Evolutionary conservation across 2,888 invertebrate genomes (phyloP).

Genomic region (Acrobasis repandana): DNA sequence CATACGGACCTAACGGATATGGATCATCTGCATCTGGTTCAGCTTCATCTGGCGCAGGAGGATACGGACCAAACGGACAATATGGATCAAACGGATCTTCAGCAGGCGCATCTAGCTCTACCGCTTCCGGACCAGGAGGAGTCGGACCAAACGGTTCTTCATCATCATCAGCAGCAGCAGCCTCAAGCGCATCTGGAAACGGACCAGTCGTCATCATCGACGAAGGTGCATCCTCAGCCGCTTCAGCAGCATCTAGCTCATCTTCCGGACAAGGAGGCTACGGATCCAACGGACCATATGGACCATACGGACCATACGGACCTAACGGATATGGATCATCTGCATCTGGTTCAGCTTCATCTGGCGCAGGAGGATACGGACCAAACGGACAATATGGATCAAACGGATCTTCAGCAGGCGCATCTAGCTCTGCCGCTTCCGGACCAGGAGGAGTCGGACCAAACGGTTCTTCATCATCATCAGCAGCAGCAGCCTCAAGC

Average conservation of each 20-base stretch:
- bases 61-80: constrained; percentile 8
- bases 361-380: not conserved
- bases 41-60: not conserved
- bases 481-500: constrained; percentile 15
- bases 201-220: constrained; percentile 9
- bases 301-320: not conserved
- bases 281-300: not conserved
- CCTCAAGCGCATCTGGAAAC: not conserved
- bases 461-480: constrained; percentile 8
- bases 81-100: not conserved
- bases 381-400: not conserved
- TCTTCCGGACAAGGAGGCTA: not conserved
- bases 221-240: not conserved
- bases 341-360: constrained; percentile 12
- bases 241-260: not conserved
- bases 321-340: constrained; percentile 16
- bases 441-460: not conserved
- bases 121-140: not conserved
- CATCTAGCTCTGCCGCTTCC: constrained; percentile 8
- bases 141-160: not conserved
- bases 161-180: not conserved
- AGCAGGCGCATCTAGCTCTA: not conserved
- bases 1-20: no score
- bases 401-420: constrained; percentile 24
- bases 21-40: not conserved